Conservation (phyloP, 2,888 invertebrate species). For the Myopa tessellatipennis region DNA sequence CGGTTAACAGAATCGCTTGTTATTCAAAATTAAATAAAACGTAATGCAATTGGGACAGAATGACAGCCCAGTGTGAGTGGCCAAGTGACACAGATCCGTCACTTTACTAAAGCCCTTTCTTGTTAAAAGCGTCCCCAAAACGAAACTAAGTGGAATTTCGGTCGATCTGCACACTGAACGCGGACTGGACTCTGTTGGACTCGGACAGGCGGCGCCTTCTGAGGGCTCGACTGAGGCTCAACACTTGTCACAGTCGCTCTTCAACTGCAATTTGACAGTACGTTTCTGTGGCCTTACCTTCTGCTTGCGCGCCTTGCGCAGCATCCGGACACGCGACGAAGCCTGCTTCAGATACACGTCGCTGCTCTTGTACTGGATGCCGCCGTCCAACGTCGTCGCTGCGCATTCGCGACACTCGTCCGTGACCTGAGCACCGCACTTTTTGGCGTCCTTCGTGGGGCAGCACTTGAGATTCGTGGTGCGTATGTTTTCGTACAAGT, state of each 20-base stretch:
- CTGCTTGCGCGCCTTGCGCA: constrained; percentile 67
- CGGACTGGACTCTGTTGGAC: no score
- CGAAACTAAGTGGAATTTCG: no score
- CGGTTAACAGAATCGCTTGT: constrained; percentile 24
- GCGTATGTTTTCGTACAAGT: constrained; percentile 64
- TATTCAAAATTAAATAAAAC: constrained; percentile 22
- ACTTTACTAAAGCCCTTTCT: no score
- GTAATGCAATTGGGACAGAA: not conserved
- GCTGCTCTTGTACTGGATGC: constrained; percentile 29
- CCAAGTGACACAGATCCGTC: no score
- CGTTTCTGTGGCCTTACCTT: constrained; percentile 57
- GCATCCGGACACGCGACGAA: constrained; percentile 65
- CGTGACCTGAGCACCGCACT: constrained; percentile 23
- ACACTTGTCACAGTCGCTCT: not conserved
- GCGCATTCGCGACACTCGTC: constrained; percentile 44
- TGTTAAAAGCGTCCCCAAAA: no score
- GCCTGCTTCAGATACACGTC: constrained; percentile 66
- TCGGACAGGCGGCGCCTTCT: no score
- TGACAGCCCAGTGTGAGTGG: no score
- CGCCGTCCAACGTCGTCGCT: constrained; percentile 18
- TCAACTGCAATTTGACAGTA: not conserved
- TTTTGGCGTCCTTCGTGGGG: constrained; percentile 41
- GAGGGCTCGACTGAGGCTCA: no score
- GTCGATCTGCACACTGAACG: no score
- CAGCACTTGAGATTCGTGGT: constrained; percentile 63